phyloP scores from a whole-genome alignment of 2,113 vertebrate species.

The Tetrao urogallus region DNA sequence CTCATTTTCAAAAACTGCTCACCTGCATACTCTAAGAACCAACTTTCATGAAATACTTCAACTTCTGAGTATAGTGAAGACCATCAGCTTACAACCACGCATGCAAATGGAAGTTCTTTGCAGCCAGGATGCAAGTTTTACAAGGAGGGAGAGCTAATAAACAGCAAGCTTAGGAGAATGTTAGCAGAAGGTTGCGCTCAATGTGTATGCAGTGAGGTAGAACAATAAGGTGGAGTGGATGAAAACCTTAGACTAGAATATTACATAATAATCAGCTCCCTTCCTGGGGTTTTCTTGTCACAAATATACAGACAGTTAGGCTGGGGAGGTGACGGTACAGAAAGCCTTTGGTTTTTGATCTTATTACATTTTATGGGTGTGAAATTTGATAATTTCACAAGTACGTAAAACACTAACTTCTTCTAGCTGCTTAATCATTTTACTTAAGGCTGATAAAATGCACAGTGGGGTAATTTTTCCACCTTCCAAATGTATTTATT shows the following conservation, averaged over 20 bases:
- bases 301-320: slow-evolving; percentile 1
- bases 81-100: neutral
- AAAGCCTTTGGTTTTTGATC: neutral
- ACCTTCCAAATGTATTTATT: neutral
- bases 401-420: neutral
- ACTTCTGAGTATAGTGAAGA: neutral
- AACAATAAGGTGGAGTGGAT: slow-evolving; percentile 11
- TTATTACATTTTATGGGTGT: neutral
- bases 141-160: neutral
- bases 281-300: neutral
- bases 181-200: slow-evolving; percentile 21
- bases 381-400: neutral
- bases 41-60: neutral
- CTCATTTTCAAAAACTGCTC: slow-evolving; percentile 9
- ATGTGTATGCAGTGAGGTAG: slow-evolving; percentile 42
- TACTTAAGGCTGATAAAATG: neutral
- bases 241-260: slow-evolving; percentile 54
- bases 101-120: neutral
- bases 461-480: neutral
- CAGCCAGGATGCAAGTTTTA: neutral
- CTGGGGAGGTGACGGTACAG: neutral
- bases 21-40: neutral
- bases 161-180: slow-evolving; percentile 1
- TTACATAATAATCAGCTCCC: slow-evolving; percentile 24
- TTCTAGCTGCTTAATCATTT: neutral